A percentile compares a stretch with the other conserved stretches of the same genome.
phyloP scores from a whole-genome alignment of 23 tunicate species.

The Halocynthia roretzi region DNA sequence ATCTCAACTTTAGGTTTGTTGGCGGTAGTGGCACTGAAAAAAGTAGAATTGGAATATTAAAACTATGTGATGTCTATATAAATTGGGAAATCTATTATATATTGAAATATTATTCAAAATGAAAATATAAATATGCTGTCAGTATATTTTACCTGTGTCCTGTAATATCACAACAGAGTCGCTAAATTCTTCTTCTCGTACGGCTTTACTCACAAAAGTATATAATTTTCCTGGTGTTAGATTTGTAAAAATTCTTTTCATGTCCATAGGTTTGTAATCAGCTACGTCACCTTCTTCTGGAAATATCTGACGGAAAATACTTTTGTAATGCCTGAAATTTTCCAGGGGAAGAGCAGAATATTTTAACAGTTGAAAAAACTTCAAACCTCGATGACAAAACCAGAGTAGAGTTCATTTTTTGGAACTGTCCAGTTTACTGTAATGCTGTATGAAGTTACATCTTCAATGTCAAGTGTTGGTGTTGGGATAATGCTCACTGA shows the following conservation, averaged over 20 bases:
- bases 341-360: neutral
- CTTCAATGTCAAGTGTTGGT: conserved; percentile 36
- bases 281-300: conserved; percentile 17
- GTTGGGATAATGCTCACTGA: conserved; percentile 47
- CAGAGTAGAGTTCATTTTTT: conserved; percentile 39
- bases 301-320: neutral
- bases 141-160: conserved; percentile 69
- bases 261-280: conserved; percentile 7
- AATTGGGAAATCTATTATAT: too few relatives aligned
- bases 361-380: neutral
- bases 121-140: too few relatives aligned
- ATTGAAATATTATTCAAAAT: too few relatives aligned
- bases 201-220: conserved; percentile 19
- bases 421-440: conserved; percentile 81
- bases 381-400: conserved; percentile 46
- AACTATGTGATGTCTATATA: too few relatives aligned
- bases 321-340: neutral
- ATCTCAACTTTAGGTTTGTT: conserved; percentile 21
- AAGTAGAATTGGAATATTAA: neutral
- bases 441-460: conserved; percentile 36
- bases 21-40: conserved; percentile 72
- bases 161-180: conserved; percentile 27
- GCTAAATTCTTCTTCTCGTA: conserved; percentile 38
- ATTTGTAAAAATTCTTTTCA: conserved; percentile 14
- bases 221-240: conserved; percentile 50